Evolutionary conservation across 2,113 vertebrate species (phyloP).

Genomic region (Neotragus moschatus): DNA sequence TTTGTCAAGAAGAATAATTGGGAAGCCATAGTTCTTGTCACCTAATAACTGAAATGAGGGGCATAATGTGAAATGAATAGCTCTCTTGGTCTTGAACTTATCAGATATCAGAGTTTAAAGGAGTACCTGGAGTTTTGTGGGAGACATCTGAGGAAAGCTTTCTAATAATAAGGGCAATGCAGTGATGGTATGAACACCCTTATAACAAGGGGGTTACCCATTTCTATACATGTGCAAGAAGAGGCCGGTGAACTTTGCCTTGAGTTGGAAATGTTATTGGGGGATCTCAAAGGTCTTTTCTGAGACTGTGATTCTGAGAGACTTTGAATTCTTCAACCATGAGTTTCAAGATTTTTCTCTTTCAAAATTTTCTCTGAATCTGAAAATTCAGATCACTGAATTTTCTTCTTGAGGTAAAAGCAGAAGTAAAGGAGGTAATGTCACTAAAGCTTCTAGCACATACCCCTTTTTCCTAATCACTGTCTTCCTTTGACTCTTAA

Average conservation of each 20-base stretch:
- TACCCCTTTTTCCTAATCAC: not conserved
- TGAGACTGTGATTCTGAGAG: not conserved
- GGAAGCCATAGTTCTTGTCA: not conserved
- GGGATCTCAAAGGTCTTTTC: not conserved
- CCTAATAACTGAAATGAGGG: not conserved
- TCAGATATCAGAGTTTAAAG: not conserved
- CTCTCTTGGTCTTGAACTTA: not conserved
- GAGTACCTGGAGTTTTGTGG: not conserved
- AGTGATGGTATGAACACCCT: accelerated
- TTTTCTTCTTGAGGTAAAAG: not conserved
- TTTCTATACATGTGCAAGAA: not conserved
- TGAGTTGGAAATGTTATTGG: not conserved
- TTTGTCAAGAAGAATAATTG: not conserved
- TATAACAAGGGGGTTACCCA: not conserved
- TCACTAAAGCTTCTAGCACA: not conserved
- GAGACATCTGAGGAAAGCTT: not conserved
- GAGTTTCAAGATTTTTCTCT: not conserved
- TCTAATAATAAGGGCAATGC: not conserved
- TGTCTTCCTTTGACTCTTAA: not conserved
- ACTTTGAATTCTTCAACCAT: not conserved
- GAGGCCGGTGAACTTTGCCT: not conserved
- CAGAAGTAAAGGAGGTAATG: not conserved
- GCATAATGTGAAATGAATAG: not conserved
- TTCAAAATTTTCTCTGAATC: not conserved
- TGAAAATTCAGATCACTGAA: not conserved